These are phyloP conservation scores for Drosophila vallismaia DNA, from an alignment of 2,888 invertebrate species.

Conservation along the genomic window DNA sequence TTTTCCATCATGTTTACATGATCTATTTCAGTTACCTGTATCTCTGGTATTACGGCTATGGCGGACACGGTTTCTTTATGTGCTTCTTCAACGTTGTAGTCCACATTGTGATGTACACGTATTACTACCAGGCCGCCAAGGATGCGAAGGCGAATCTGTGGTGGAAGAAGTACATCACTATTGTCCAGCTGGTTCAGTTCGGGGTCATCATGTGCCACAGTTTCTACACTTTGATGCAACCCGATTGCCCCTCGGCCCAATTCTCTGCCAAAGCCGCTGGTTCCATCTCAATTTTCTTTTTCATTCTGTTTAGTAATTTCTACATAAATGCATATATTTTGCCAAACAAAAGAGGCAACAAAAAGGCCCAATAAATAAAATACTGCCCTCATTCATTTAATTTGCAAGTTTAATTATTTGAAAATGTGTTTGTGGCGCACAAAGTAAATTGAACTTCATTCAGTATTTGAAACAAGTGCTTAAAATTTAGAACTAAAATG, in stretches of 20 bases:
- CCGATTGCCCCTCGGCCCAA: conserved; percentile 14
- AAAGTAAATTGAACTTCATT: neutral
- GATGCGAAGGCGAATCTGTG: conserved; percentile 22
- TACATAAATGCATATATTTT: conserved; percentile 12
- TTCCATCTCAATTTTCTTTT: conserved; percentile 8
- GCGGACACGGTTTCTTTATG: conserved; percentile 43
- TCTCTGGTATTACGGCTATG: conserved; percentile 43
- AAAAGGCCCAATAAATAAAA: neutral
- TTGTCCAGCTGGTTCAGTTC: conserved; percentile 54
- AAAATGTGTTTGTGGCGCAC: neutral
- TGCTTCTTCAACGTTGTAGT: conserved; percentile 42
- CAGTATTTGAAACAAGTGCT: neutral
- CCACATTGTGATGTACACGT: conserved; percentile 52
- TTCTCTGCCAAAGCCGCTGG: neutral
- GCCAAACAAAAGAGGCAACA: conserved; percentile 3
- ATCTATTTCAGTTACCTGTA: conserved; percentile 15
- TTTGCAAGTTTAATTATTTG: neutral
- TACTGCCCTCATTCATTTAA: neutral
- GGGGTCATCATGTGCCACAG: conserved; percentile 8
- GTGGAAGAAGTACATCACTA: conserved; percentile 58
- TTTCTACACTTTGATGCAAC: conserved; percentile 16
- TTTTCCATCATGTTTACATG: conserved; percentile 57
- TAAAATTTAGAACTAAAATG: neutral
- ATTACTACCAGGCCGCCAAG: conserved; percentile 43
- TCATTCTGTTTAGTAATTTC: conserved; percentile 19